Evolutionary conservation across 2,113 vertebrate genomes (phyloP), one percentile per base, ranked within the genome.

Genomic region (Numida meleagris): DNA sequence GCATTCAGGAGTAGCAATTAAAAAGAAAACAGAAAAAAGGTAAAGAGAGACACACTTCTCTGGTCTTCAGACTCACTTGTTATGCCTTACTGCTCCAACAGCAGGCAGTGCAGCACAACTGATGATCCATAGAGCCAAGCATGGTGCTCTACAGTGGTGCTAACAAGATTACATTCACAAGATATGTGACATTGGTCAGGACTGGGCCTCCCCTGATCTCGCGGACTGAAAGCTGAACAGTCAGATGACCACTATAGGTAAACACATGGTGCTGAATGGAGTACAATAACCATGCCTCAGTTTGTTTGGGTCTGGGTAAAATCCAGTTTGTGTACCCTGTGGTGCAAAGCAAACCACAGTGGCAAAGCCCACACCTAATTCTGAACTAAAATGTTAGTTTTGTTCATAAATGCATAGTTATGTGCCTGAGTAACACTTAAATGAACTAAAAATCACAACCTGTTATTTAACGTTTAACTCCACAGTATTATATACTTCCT

Each of bases 121-220:
- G 14, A 6, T 0, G 0, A 29, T 9, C 15, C 15, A 12, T 20
- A 29, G 27, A 74, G 33, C 14, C 25, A 51, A 55, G 12, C 17
- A 9, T 0, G 3, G 34, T 58, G 53, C 20, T 29, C 12, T 53
- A 4, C 10, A 25, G 33, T 3, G 4, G 16, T 40, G 61, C 36
- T 19, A 18, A 50, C 14, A 12, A 38, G 12, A 21, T 20, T 34
- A 10, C 11, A 8, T 34, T 62, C 38, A 31, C 5, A 50, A 50
- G 21, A 23, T 50, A 50, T 6, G 23, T 24, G 48, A 50, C 21
- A 31, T 18, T 55, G 11, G 9, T 51, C 16, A 33, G 25, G 31
- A 31, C 0, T 5, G 16, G 8, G 4, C 9, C 15, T 50, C 24
- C 33, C 36, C 5, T 27, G 11, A 50, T 38, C 16, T 24, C 0